Base-by-base conservation (phyloP, 2,888 invertebrate genomes). In the Plagodis pulveraria region DNA sequence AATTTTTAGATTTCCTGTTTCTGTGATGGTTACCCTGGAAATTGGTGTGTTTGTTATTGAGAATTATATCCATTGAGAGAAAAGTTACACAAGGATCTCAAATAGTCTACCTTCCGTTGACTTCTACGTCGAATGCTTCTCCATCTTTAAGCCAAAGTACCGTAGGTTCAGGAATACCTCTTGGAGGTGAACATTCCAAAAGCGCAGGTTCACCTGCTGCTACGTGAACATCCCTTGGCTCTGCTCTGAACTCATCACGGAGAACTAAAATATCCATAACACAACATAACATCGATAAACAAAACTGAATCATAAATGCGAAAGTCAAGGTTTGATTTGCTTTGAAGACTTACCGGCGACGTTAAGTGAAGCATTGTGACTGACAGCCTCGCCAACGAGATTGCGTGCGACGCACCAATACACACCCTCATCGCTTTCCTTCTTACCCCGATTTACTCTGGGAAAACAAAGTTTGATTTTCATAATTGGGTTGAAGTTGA, bases 331-430 rank as follows among this genome's bases (percentile, higher is more conserved):
- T 33, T 50, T 40, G 5, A 43, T 12, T 50, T n/a, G 5, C n/a
- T 49, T 61, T 50, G 41, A 38, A 46, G 56, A 67, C 84, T 87
- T 91, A 99, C 98, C 97, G 89, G 98, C 98, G 77, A 99, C 98
- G 92, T 98, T 97, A 75, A 99, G 95, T 61, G 98, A 97, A 71
- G 99, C 99, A 91, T 99, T 99, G 75, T 97, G 95, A 87, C 98
- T 98, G 80, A 95, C 95, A 65, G 96, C 98, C 74, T 95, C 96
- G 70, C 99, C 99, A 54, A 96, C 97, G 69, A 95, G 93, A 91
- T 99, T 99, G 82, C 96, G 96, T 65, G 99, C 99, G 73, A 98
- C 97, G 91, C 99, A 99, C 97, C 98, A 98, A 89, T 99, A 99
- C 63, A 97, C 95, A 42, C 99, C 99, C 68, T 98, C 97, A 83